Base-by-base conservation (phyloP, 2,113 vertebrate species). In the Martes martes region DNA sequence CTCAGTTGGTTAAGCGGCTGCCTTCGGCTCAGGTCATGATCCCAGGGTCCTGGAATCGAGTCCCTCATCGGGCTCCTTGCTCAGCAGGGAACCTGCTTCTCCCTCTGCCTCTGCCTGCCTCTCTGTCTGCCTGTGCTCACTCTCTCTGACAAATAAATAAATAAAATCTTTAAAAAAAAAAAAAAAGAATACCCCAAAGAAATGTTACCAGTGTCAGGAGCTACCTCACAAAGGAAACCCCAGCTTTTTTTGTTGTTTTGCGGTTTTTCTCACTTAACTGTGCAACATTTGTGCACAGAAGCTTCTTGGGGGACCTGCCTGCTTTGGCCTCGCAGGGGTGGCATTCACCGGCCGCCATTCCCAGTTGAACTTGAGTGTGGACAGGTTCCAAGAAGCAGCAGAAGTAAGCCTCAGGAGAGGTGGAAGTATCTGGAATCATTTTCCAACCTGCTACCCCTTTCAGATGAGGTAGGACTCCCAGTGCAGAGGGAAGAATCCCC, bases 161-260 rank as follows among this genome's bases (percentile, higher is more conserved):
- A 36, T 36, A 36, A 36, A 36, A 36, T 2, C 36, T 36, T 36
- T 36, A 36, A 36, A 36, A 36, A 36, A 36, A 36, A 36, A 36
- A 36, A 36, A 36, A 36, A 45, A 50, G 95, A 97, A 42, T 96
- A 97, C 82, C 74, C 67, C 86, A n/a, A 67, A 31, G 57, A 95
- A 96, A 91, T 61, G 57, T 63, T 61, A 74, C 26, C 63, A 26
- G 85, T 81, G 67, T 67, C 71, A 55, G 1, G 0, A 73, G 42
- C 79, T 79, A 84, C 65, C 76, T 92, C 55, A 63, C 73, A 88
- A 50, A 50, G 45, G 28, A 92, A 92, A 13, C 7, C 19, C 55
- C 55, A 63, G 7, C 36, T 16, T 5, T 2, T 65, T 23, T 24
- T 45, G 63, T 19, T 36, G 10, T 21, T 28, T 65, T 15, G 2